A percentile compares a stretch with the other conserved stretches of the same genome.
These are phyloP conservation scores for Willowsia nigromaculata DNA, from an alignment of 2,888 invertebrate genomes.

Conservation along the genomic window DNA sequence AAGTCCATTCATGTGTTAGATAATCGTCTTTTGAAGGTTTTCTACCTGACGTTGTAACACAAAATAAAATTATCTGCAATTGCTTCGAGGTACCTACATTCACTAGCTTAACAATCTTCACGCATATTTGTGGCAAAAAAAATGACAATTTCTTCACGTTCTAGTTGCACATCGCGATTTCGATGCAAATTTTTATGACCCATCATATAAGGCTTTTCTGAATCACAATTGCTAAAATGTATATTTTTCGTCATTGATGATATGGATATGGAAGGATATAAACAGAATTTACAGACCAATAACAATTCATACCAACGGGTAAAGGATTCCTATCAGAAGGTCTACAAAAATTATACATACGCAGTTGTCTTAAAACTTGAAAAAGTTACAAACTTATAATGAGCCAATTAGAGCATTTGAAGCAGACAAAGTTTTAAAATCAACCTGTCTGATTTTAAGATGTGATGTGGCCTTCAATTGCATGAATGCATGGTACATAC, in stretches of 20 bases:
- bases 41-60: not conserved
- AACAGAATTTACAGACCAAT: no score
- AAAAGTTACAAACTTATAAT: not conserved
- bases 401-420: not conserved
- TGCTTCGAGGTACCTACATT: not conserved
- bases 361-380: not conserved
- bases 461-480: not conserved
- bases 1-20: slow-evolving; percentile 6
- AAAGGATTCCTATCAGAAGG: not conserved
- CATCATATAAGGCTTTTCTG: not conserved
- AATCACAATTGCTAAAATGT: not conserved
- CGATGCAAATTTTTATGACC: not conserved
- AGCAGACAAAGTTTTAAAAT: not conserved
- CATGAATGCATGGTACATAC: not conserved
- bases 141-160: slow-evolving; percentile 5
- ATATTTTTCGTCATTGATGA: not conserved
- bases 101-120: not conserved
- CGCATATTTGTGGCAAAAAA: not conserved
- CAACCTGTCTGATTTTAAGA: not conserved
- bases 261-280: no score
- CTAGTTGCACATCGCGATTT: not conserved
- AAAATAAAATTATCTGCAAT: not conserved
- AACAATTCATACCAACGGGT: not conserved
- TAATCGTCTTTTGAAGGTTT: not conserved
- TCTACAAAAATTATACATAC: not conserved